Percentiles rank a stretch among this genome's conserved stretches.
phyloP scores from a whole-genome alignment of 2,113 vertebrate genomes.

The Ivindomyrus marchei region DNA sequence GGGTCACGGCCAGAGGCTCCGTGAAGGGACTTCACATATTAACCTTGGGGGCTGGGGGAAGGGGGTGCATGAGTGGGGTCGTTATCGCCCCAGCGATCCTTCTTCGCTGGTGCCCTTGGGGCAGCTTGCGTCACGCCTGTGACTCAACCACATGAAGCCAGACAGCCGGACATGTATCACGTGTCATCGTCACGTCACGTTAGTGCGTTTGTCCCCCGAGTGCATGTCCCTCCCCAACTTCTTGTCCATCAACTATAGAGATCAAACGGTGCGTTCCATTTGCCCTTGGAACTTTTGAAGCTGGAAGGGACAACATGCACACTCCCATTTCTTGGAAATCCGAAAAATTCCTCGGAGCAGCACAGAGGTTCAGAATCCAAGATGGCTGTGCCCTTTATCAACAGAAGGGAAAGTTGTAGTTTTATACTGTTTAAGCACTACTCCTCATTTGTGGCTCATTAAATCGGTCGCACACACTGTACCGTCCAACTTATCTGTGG shows the following conservation, averaged over 20 bases:
- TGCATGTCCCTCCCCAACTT: background rate
- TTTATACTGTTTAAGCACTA: too few relatives aligned
- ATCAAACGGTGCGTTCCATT: background rate
- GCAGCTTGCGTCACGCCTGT: background rate
- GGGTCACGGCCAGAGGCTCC: background rate
- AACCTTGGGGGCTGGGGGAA: background rate
- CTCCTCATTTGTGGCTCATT: too few relatives aligned
- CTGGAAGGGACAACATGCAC: too few relatives aligned
- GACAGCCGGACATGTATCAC: background rate
- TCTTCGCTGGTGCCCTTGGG: background rate
- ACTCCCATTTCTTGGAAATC: too few relatives aligned
- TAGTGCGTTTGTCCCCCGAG: background rate
- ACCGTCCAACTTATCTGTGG: too few relatives aligned
- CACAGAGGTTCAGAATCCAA: too few relatives aligned
- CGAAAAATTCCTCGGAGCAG: too few relatives aligned
- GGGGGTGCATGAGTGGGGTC: background rate
- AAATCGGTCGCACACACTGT: too few relatives aligned
- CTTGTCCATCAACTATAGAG: background rate
- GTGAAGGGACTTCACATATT: background rate
- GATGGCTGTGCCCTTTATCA: too few relatives aligned
- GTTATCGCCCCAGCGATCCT: background rate
- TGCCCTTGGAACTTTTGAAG: too few relatives aligned
- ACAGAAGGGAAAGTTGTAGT: too few relatives aligned
- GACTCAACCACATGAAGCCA: background rate
- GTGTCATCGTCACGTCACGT: background rate